Conservation (phyloP, 30 jellyfish, hydroid and myxozoan genomes). For the Calvadosia cruxmelitensis region DNA sequence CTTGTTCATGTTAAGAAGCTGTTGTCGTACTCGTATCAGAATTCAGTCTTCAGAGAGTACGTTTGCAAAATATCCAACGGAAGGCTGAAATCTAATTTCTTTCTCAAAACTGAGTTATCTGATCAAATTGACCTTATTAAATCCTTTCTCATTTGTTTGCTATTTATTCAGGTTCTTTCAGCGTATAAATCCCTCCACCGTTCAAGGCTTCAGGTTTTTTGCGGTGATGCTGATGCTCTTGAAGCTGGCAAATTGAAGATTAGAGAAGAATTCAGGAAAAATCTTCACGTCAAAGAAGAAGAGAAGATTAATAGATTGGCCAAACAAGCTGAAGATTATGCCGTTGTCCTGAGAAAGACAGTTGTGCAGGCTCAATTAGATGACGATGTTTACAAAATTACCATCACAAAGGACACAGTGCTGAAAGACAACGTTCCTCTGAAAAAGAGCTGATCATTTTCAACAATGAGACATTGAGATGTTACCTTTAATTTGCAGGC, state of each 20-base stretch:
- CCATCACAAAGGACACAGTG: conserved; percentile 35
- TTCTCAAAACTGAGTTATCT: too few species aligned
- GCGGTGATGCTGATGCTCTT: conserved; percentile 39
- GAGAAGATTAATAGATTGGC: conserved; percentile 13
- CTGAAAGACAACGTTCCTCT: conserved; percentile 32
- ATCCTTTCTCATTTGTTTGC: too few species aligned
- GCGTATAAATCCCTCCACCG: conserved; percentile 55
- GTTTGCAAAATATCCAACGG: too few species aligned
- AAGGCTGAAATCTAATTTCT: too few species aligned
- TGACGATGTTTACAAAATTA: conserved; percentile 30
- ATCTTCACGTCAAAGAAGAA: conserved; percentile 3
- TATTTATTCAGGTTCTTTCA: conserved; percentile 39
- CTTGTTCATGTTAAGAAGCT: too few species aligned
- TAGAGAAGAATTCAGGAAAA: conserved; percentile 47
- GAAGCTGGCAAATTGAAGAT: conserved; percentile 55
- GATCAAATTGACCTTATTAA: too few species aligned
- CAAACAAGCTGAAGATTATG: conserved; percentile 46
- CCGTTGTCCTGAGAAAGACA: conserved; percentile 27
- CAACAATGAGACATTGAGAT: too few species aligned
- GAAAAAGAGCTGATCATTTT: too few species aligned
- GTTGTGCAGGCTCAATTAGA: conserved; percentile 47
- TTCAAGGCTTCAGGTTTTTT: conserved; percentile 47
- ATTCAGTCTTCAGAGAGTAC: too few species aligned
- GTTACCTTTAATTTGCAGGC: too few species aligned
- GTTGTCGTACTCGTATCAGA: too few species aligned